phyloP scores from a whole-genome alignment of 2,888 invertebrate species.

The Leuctra nigra region DNA sequence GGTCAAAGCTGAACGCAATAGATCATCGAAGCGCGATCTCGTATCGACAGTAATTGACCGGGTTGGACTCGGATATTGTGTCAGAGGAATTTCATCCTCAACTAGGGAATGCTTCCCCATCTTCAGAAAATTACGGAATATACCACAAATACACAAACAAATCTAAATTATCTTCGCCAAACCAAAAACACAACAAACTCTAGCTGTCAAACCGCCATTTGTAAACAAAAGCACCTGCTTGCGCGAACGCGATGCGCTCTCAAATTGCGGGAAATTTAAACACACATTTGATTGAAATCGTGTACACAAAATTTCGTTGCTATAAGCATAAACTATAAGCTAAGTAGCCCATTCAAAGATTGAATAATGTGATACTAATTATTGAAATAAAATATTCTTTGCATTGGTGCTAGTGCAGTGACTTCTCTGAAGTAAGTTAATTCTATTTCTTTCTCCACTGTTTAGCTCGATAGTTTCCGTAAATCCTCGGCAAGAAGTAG shows the following conservation, averaged over 20 bases:
- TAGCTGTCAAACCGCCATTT: conserved; percentile 6
- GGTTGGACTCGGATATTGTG: conserved; percentile 22
- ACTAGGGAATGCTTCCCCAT: conserved; percentile 6
- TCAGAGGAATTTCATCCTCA: conserved; percentile 25
- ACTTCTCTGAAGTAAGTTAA: neutral
- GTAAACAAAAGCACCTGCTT: conserved; percentile 9
- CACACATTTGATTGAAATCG: too few species aligned
- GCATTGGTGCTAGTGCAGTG: neutral
- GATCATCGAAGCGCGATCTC: conserved; percentile 36
- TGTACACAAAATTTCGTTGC: too few species aligned
- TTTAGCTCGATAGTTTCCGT: neutral
- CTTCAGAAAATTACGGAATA: neutral
- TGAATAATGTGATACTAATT: too few species aligned
- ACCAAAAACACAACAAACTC: neutral
- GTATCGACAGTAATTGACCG: conserved; percentile 34
- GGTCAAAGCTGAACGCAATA: conserved; percentile 34
- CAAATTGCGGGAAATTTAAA: too few species aligned
- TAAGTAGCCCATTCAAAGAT: too few species aligned
- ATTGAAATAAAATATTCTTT: neutral
- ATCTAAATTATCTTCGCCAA: neutral
- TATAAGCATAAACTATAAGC: too few species aligned
- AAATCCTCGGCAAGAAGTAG: neutral
- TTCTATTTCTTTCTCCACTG: too few species aligned
- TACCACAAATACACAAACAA: neutral
- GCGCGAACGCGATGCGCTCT: neutral